Conservation (phyloP, 2,113 vertebrate genomes). For the Pontoporia blainvillei region DNA sequence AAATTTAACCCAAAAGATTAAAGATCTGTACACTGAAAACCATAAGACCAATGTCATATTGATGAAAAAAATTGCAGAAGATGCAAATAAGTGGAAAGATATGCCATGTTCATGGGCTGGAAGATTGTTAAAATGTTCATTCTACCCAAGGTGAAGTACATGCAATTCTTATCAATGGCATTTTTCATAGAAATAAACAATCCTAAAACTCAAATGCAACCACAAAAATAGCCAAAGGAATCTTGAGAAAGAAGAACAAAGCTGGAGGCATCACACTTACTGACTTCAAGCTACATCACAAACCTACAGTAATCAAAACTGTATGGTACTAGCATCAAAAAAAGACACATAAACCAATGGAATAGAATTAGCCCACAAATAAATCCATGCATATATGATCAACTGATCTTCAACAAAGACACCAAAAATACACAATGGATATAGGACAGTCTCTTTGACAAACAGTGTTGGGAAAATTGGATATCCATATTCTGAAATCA, state of each 20-base stretch:
- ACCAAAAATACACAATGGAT: not conserved
- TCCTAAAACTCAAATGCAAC: not conserved
- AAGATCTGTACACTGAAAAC: not conserved
- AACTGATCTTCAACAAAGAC: not conserved
- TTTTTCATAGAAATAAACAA: not conserved
- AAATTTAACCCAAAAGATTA: not conserved
- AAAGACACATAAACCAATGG: not conserved
- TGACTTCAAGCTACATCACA: not conserved
- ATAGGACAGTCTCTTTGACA: not conserved
- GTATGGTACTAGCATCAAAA: not conserved
- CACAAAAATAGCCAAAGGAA: not conserved
- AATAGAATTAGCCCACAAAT: not conserved
- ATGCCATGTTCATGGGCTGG: not conserved
- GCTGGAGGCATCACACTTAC: not conserved
- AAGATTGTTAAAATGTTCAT: not conserved
- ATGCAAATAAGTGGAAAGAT: not conserved
- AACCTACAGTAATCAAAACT: not conserved
- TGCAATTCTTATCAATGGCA: not conserved
- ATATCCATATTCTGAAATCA: not conserved
- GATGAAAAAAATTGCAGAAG: not conserved
- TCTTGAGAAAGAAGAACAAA: not conserved
- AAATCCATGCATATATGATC: not conserved
- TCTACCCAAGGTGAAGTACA: not conserved
- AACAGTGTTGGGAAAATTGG: not conserved
- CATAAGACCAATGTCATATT: not conserved